Conservation (phyloP, 2,797 vertebrate species). For the Avahi laniger region DNA sequence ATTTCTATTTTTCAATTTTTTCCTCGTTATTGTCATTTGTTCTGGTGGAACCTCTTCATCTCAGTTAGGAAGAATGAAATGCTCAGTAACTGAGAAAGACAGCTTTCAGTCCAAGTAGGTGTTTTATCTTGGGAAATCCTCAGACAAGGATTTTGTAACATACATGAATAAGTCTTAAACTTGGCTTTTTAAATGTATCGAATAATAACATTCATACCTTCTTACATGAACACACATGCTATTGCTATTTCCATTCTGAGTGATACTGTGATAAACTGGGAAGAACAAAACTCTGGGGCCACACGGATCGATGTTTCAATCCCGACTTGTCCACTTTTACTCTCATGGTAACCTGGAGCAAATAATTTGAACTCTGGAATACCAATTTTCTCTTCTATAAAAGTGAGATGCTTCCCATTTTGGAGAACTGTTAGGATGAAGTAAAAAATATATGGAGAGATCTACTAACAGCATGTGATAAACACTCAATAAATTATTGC, state of each 20-base stretch:
- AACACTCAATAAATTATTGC: background rate
- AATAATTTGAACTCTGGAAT: background rate
- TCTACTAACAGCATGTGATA: background rate
- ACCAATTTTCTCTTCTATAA: background rate
- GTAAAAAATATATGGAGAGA: background rate
- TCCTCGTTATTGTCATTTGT: background rate
- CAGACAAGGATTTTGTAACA: background rate
- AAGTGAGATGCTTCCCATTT: background rate
- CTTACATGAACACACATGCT: background rate
- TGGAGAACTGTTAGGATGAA: background rate
- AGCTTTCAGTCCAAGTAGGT: background rate
- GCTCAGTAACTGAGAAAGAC: background rate
- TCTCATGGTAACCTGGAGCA: background rate
- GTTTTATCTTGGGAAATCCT: background rate
- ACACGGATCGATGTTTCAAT: background rate
- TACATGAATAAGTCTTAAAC: background rate
- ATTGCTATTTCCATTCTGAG: background rate
- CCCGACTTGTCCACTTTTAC: background rate
- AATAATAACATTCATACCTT: background rate
- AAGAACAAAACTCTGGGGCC: background rate
- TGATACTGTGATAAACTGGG: background rate
- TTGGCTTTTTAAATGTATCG: background rate
- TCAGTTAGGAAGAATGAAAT: background rate
- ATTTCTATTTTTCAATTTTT: background rate
- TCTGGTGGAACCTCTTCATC: background rate